phyloP scores from a whole-genome alignment of 2,113 vertebrate species.

The Amblyopsis rosae region DNA sequence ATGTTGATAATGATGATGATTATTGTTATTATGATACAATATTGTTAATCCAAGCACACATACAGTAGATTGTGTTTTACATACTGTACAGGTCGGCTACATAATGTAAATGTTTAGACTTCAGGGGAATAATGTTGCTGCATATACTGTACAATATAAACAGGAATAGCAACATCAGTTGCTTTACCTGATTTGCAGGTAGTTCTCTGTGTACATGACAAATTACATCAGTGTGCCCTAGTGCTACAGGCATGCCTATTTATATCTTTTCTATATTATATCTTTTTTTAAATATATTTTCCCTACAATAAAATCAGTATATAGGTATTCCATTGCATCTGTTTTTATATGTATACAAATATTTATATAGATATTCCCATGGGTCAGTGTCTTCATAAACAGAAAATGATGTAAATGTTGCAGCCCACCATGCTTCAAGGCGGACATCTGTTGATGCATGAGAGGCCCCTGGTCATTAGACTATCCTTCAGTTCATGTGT shows the following conservation, averaged over 20 bases:
- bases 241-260: neutral
- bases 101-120: too few species aligned
- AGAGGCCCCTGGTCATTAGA: conserved; percentile 62
- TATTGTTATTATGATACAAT: neutral
- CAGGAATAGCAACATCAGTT: too few species aligned
- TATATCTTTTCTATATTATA: too few species aligned
- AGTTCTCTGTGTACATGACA: neutral
- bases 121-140: too few species aligned
- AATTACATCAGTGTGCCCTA: neutral
- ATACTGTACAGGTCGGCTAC: too few species aligned
- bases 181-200: too few species aligned
- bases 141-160: too few species aligned
- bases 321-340: neutral
- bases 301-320: neutral
- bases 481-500: conserved; percentile 58
- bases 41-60: neutral
- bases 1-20: neutral
- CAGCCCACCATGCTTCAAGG: conserved; percentile 56
- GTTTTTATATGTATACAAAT: too few species aligned
- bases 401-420: neutral
- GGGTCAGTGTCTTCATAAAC: too few species aligned
- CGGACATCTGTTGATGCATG: conserved; percentile 43
- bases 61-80: too few species aligned
- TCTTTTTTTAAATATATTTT: too few species aligned
- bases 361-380: too few species aligned